These are phyloP conservation scores for Lordiphosa stackelbergi DNA, from an alignment of 1,140 invertebrate species.

Conservation along the genomic window DNA sequence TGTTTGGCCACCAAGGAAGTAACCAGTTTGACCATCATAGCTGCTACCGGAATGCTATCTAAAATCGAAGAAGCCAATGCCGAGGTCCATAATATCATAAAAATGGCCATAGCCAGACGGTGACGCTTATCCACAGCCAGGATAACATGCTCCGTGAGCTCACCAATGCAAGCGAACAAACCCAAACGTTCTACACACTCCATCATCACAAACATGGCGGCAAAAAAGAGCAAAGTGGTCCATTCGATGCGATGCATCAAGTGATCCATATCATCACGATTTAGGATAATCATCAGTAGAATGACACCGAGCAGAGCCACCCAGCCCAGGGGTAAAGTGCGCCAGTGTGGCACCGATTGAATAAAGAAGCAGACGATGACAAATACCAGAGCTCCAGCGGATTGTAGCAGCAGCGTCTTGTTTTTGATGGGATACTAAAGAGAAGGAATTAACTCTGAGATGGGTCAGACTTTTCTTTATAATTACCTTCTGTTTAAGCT, in stretches of 20 bases:
- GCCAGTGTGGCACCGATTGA: slow-evolving; percentile 82
- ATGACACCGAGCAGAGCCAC: slow-evolving; percentile 85
- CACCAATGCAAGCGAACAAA: slow-evolving; percentile 84
- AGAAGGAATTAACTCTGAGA: neutral
- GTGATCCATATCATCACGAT: slow-evolving; percentile 83
- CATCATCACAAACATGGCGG: slow-evolving; percentile 89
- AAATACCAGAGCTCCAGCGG: slow-evolving; percentile 80
- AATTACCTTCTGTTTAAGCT: slow-evolving; percentile 80
- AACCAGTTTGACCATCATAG: slow-evolving; percentile 88
- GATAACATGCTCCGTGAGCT: slow-evolving; percentile 83
- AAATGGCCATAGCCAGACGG: slow-evolving; percentile 83
- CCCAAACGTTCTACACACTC: slow-evolving; percentile 85
- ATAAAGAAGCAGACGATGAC: slow-evolving; percentile 86
- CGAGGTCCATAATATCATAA: slow-evolving; percentile 86
- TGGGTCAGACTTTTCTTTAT: too few relatives aligned
- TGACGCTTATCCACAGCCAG: slow-evolving; percentile 80
- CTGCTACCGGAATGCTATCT: slow-evolving; percentile 90
- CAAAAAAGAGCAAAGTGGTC: slow-evolving; percentile 89
- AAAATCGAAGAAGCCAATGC: slow-evolving; percentile 87
- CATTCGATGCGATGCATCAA: slow-evolving; percentile 87
- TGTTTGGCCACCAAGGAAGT: slow-evolving; percentile 81
- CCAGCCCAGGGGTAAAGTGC: slow-evolving; percentile 84
- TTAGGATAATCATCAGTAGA: slow-evolving; percentile 82
- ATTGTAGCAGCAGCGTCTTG: slow-evolving; percentile 82
- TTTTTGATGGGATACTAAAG: slow-evolving; percentile 85